phyloP scores from a whole-genome alignment of 2,113 vertebrate species.

The Meleagris gallopavo region DNA sequence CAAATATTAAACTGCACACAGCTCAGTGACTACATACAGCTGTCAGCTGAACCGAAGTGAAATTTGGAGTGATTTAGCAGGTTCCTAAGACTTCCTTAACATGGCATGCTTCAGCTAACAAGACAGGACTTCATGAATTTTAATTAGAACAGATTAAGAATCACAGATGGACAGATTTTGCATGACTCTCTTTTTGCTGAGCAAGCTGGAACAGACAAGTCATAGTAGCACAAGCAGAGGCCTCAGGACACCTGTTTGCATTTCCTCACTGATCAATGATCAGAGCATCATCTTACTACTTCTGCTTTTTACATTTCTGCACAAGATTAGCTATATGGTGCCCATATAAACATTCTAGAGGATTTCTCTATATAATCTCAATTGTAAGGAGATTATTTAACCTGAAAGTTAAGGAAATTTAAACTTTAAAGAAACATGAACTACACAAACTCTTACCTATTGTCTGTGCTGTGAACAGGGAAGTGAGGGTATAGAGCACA shows the following conservation, averaged over 20 bases:
- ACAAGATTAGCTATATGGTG: neutral
- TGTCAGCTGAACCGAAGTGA: neutral
- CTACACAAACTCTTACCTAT: slow-evolving; percentile 81
- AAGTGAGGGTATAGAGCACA: slow-evolving; percentile 98
- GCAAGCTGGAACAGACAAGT: neutral
- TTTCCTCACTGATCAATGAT: neutral
- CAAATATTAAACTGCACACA: neutral
- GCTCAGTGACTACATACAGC: neutral
- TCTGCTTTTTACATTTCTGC: neutral
- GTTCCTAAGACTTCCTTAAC: neutral
- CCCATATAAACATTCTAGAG: neutral
- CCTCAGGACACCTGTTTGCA: neutral
- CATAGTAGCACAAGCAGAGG: neutral
- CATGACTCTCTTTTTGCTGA: neutral
- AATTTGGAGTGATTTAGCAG: accelerated
- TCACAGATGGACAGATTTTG: neutral
- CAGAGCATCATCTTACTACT: neutral
- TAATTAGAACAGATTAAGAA: neutral
- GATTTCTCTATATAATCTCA: neutral
- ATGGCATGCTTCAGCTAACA: neutral
- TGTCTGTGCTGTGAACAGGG: slow-evolving; percentile 96
- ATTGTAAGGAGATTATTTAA: neutral
- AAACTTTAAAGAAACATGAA: neutral
- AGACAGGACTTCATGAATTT: neutral
- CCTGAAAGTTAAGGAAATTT: neutral